Base-by-base conservation (phyloP, 2,888 invertebrate species). In the Cactoblastis cactorum region DNA sequence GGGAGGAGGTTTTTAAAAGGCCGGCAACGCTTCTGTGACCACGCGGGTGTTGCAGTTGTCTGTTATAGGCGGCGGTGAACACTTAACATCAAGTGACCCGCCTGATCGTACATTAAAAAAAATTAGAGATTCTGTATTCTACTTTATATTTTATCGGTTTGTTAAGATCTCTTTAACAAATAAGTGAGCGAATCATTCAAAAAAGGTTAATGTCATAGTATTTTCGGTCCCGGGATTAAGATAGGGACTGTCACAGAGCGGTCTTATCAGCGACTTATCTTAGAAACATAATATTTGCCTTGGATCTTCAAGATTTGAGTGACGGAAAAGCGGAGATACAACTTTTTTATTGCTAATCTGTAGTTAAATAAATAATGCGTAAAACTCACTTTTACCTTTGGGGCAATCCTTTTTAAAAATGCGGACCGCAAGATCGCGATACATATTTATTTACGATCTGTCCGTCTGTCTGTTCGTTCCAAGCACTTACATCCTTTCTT, bases 211-310 rank as follows among this genome's bases (percentile, higher is more conserved):
- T 24, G 43, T 43, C 15, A 43, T 28, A 17, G 43, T 43, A 24
- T 19, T 12, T 24, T 43, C 14, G 11, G 11, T 28, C 22, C 22
- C 9, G 43, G 32, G 28, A 28, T 43, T 43, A 28, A 32, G 28
- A 28, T 28, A 28, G 43, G 38, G 28, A 41, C 2, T 32, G 49
- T 50, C 41, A 37, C 37, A 17, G 41, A 33, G 32, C 45, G 39
- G 48, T 54, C 59, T 43, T 24, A 32, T 43, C 28, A n/a, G 43
- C 4, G 28, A 15, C 75, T 72, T 75, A 72, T 76, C 54, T 65
- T 57, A 61, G 67, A 71, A 72, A 61, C 74, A 76, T 66, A 81
- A 82, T 82, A 79, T 83, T 83, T 83, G 75, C 71, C 69, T 75
- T 65, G 63, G 63, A 53, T 46, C 37, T 37, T 37, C 14, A 18